Evolutionary conservation across 1,140 invertebrate species (phyloP).

Genomic region (Anastrepha obliqua): DNA sequence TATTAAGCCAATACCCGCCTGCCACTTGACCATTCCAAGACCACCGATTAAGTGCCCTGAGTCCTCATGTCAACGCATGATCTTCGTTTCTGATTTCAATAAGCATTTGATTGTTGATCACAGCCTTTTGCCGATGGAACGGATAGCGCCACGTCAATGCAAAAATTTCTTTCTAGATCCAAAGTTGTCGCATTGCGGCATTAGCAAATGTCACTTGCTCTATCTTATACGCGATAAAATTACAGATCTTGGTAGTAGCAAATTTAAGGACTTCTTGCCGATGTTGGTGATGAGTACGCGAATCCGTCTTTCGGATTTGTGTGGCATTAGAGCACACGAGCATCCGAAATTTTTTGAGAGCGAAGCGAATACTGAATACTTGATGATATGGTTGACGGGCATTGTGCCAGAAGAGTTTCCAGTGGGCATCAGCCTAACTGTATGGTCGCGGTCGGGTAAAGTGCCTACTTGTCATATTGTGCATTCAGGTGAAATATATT

Average conservation of each 20-base stretch:
- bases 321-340: background rate
- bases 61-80: conserved; percentile 59
- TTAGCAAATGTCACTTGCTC: conserved; percentile 63
- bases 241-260: conserved; percentile 53
- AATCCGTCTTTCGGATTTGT: conserved; percentile 54
- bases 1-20: conserved; percentile 8
- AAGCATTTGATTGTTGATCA: conserved; percentile 63
- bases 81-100: conserved; percentile 65
- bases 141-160: conserved; percentile 55
- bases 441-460: conserved; percentile 59
- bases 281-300: conserved; percentile 65
- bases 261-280: conserved; percentile 61
- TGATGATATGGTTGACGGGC: conserved; percentile 65
- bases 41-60: conserved; percentile 64
- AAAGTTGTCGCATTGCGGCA: conserved; percentile 55
- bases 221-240: conserved; percentile 64
- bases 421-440: conserved; percentile 59
- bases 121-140: conserved; percentile 62
- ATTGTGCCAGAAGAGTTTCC: conserved; percentile 55
- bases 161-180: conserved; percentile 67
- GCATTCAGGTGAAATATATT: conserved; percentile 61
- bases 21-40: conserved; percentile 57
- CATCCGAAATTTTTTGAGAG: background rate
- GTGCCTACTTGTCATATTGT: conserved; percentile 60
- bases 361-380: background rate